phyloP scores from a whole-genome alignment of 2,113 vertebrate species.

The Balaeniceps rex region DNA sequence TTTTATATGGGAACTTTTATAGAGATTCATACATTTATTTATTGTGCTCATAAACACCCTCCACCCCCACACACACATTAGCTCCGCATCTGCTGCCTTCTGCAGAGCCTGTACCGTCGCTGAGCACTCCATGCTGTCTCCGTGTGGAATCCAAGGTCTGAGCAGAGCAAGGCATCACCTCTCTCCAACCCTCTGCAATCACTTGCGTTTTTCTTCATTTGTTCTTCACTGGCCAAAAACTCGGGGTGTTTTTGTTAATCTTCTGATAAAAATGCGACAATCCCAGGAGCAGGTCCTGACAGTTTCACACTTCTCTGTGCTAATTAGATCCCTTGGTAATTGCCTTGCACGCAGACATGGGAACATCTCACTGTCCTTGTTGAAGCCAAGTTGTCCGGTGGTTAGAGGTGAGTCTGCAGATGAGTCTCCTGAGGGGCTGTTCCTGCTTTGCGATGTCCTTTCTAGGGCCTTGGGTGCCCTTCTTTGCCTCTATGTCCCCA shows the following conservation, averaged over 20 bases:
- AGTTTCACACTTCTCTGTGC: neutral
- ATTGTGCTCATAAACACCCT: slow-evolving; percentile 59
- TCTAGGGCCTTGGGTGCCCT: neutral
- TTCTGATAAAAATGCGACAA: neutral
- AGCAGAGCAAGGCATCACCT: neutral
- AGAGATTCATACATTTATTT: slow-evolving; percentile 59
- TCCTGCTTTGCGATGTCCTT: neutral
- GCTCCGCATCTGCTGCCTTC: slow-evolving; percentile 36
- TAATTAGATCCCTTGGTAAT: neutral
- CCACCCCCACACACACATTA: slow-evolving; percentile 5
- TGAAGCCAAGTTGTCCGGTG: neutral
- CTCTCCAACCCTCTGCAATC: neutral
- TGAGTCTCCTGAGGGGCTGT: neutral
- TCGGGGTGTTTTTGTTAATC: neutral
- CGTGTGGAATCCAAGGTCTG: neutral
- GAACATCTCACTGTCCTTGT: neutral
- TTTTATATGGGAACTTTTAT: slow-evolving; percentile 55
- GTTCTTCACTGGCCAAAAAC: neutral
- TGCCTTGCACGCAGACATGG: neutral
- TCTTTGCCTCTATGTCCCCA: neutral
- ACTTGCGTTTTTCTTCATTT: neutral
- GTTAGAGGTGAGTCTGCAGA: neutral
- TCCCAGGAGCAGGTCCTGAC: neutral
- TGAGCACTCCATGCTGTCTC: neutral
- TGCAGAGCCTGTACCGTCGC: neutral